These are phyloP conservation scores for Ophion slaviceki DNA, from an alignment of 2,888 invertebrate genomes.

Conservation along the genomic window DNA sequence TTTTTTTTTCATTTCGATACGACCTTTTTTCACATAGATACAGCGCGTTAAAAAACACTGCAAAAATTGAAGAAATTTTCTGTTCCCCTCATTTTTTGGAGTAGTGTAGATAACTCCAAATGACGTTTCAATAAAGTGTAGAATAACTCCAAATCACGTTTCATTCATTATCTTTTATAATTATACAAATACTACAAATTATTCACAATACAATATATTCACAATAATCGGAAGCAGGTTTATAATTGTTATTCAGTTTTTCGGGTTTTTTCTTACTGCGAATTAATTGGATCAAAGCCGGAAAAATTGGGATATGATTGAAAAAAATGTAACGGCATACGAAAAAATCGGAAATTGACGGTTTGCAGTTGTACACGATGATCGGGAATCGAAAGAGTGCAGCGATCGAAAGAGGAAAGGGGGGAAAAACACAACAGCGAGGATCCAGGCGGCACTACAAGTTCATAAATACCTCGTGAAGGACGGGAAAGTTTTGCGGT, in stretches of 20 bases:
- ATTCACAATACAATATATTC: no score
- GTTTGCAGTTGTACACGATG: not conserved
- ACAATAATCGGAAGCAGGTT: no score
- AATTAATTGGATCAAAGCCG: no score
- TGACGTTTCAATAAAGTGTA: no score
- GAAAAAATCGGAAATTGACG: not conserved
- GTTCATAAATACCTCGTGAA: conserved; percentile 19
- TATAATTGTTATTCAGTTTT: not conserved
- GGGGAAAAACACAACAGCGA: not conserved
- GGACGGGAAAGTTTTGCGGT: conserved; percentile 26
- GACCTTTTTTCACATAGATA: no score
- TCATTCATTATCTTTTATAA: not conserved
- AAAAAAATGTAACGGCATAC: no score
- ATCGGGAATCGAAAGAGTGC: not conserved
- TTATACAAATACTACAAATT: not conserved
- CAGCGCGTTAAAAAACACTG: no score
- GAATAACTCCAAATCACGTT: not conserved
- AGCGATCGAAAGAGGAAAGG: not conserved
- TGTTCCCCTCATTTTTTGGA: no score
- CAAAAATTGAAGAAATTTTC: no score
- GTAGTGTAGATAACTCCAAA: no score
- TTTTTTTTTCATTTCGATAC: no score
- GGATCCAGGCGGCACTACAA: not conserved
- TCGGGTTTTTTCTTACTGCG: no score
- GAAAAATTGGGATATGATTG: not conserved